These are phyloP conservation scores for Formica aserva DNA, from an alignment of 2,888 invertebrate genomes.

Conservation along the genomic window DNA sequence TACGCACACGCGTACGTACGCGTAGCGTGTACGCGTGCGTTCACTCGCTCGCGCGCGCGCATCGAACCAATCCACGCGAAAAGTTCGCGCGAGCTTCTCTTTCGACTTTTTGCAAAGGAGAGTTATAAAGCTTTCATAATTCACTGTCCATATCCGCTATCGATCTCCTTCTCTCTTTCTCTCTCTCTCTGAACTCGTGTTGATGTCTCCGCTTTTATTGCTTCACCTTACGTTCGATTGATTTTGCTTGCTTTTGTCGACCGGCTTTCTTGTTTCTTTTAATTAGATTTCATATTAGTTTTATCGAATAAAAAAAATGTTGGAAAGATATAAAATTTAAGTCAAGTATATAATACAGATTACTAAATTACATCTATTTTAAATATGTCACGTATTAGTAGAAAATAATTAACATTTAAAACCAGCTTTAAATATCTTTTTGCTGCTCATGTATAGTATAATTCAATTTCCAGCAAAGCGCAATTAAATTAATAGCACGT, in stretches of 20 bases:
- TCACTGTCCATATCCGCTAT: conserved; percentile 61
- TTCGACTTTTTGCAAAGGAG: conserved; percentile 62
- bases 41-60: conserved; percentile 18
- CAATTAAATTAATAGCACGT: conserved; percentile 1
- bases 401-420: background rate
- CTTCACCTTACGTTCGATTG: conserved; percentile 39
- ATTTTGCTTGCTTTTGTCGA: conserved; percentile 23
- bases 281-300: conserved; percentile 22
- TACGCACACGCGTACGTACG: background rate
- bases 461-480: background rate
- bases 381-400: background rate
- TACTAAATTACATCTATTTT: background rate
- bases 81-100: conserved; percentile 72
- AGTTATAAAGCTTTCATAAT: conserved; percentile 67
- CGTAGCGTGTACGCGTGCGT: background rate
- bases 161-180: conserved; percentile 52
- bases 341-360: background rate
- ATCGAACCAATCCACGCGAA: conserved; percentile 58
- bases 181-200: conserved; percentile 7
- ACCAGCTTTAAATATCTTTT: no score
- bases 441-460: background rate
- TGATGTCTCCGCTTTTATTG: conserved; percentile 44
- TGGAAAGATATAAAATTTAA: background rate
- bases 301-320: background rate
- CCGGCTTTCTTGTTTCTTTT: conserved; percentile 26